A percentile compares a stretch with the other conserved stretches of the same genome.
phyloP scores from a whole-genome alignment of 2,888 invertebrate genomes.

The Leuctra nigra region DNA sequence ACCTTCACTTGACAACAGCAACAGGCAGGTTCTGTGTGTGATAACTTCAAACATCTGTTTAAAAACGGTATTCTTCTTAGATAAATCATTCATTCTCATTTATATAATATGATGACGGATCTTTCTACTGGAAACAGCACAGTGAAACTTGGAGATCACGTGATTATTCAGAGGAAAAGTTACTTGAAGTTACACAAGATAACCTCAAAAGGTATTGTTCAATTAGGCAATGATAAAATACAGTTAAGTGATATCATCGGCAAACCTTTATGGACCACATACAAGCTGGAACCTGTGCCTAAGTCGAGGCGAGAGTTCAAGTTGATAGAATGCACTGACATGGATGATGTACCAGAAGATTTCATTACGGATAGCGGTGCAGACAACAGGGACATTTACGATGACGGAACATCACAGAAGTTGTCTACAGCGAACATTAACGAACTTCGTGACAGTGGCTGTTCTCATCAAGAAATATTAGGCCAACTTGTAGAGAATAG shows the following conservation, averaged over 20 bases:
- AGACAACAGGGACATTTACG: slow-evolving; percentile 80
- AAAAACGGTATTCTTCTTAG: no score
- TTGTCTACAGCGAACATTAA: slow-evolving; percentile 77
- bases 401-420: slow-evolving; percentile 74
- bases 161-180: slow-evolving; percentile 69
- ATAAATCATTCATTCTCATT: no score
- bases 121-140: no score
- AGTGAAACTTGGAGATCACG: slow-evolving; percentile 52
- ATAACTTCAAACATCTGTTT: no score
- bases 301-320: slow-evolving; percentile 46
- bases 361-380: slow-evolving; percentile 62
- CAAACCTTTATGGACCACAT: slow-evolving; percentile 64
- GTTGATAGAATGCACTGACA: slow-evolving; percentile 44
- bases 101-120: no score
- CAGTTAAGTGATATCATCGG: slow-evolving; percentile 60
- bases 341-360: slow-evolving; percentile 52
- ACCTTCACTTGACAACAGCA: no score
- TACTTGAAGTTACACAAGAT: slow-evolving; percentile 72
- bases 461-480: slow-evolving; percentile 75
- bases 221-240: slow-evolving; percentile 62
- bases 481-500: slow-evolving; percentile 85
- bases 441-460: slow-evolving; percentile 65
- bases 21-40: no score
- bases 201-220: slow-evolving; percentile 52
- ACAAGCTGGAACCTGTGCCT: slow-evolving; percentile 62